Percentiles rank a stretch among this genome's conserved stretches.
phyloP scores from a whole-genome alignment of 2,797 vertebrate species.

The Bufotes viridis region DNA sequence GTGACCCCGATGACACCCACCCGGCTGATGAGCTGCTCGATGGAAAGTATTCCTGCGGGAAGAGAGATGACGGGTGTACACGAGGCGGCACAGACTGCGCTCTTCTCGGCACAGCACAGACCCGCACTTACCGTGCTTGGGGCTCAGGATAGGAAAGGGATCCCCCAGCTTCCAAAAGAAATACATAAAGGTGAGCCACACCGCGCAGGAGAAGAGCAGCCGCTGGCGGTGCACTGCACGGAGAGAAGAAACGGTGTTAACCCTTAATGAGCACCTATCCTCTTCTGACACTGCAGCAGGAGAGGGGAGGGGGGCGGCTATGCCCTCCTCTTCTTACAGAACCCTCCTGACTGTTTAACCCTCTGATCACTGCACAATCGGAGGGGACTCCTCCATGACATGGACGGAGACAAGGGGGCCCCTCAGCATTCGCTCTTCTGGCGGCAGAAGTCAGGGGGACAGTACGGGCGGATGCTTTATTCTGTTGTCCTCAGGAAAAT shows the following conservation, averaged over 20 bases:
- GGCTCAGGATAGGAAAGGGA: slow-evolving; percentile 96
- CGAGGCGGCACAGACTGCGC: not conserved
- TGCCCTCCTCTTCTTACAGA: too few relatives aligned
- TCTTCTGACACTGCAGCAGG: too few relatives aligned
- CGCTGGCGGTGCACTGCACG: slow-evolving; percentile 88
- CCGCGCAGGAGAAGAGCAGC: slow-evolving; percentile 90
- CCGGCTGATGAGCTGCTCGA: slow-evolving; percentile 97
- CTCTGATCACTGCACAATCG: too few relatives aligned
- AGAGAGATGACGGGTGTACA: not conserved
- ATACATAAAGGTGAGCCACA: slow-evolving; percentile 99
- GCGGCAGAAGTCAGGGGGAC: too few relatives aligned
- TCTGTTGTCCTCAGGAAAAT: too few relatives aligned
- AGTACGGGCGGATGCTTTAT: too few relatives aligned
- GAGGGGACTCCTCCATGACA: too few relatives aligned
- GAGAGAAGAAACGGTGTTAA: not conserved
- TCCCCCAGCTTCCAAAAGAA: slow-evolving; percentile 99
- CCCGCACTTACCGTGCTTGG: slow-evolving; percentile 87
- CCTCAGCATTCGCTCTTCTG: too few relatives aligned
- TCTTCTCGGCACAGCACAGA: too few relatives aligned
- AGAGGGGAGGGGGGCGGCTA: too few relatives aligned
- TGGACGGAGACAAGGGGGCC: too few relatives aligned
- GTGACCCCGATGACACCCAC: slow-evolving; percentile 98
- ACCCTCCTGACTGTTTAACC: too few relatives aligned
- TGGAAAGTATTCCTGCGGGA: slow-evolving; percentile 90
- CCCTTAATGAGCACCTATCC: not conserved